Conservation (phyloP, 2,113 vertebrate species). For the Osmerus mordax region DNA sequence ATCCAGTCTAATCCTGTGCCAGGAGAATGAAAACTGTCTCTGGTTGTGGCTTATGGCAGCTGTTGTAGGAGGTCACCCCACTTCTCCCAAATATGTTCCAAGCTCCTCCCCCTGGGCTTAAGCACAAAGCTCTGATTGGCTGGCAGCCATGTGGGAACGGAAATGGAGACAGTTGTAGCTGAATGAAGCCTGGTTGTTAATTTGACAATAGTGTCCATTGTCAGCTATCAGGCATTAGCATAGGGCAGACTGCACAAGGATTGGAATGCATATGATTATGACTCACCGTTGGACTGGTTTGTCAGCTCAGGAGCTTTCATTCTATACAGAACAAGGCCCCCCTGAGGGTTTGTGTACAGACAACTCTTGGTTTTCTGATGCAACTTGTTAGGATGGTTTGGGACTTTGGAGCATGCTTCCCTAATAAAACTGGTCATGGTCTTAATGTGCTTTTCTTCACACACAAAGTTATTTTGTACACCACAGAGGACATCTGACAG, state of each 20-base stretch:
- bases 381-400: too few species aligned
- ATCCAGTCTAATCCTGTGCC: slow-evolving; percentile 54
- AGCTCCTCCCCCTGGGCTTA: slow-evolving; percentile 33
- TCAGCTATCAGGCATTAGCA: slow-evolving; percentile 56
- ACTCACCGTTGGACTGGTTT: slow-evolving; percentile 51
- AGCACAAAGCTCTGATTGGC: slow-evolving; percentile 44
- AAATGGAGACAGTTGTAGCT: slow-evolving; percentile 50
- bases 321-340: neutral
- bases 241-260: slow-evolving; percentile 50
- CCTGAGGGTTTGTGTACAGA: slow-evolving; percentile 4
- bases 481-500: neutral
- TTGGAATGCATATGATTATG: slow-evolving; percentile 64
- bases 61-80: slow-evolving; percentile 60
- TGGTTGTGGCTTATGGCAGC: slow-evolving; percentile 62
- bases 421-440: too few species aligned
- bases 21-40: slow-evolving; percentile 51
- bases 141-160: slow-evolving; percentile 35
- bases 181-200: slow-evolving; percentile 62
- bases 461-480: too few species aligned
- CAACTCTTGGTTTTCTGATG: neutral
- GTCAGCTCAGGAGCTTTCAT: slow-evolving; percentile 39
- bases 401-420: too few species aligned
- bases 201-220: slow-evolving; percentile 68
- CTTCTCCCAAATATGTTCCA: slow-evolving; percentile 48
- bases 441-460: too few species aligned